Evolutionary conservation across 2,888 invertebrate species (phyloP).

Genomic region (Nomada fabriciana): DNA sequence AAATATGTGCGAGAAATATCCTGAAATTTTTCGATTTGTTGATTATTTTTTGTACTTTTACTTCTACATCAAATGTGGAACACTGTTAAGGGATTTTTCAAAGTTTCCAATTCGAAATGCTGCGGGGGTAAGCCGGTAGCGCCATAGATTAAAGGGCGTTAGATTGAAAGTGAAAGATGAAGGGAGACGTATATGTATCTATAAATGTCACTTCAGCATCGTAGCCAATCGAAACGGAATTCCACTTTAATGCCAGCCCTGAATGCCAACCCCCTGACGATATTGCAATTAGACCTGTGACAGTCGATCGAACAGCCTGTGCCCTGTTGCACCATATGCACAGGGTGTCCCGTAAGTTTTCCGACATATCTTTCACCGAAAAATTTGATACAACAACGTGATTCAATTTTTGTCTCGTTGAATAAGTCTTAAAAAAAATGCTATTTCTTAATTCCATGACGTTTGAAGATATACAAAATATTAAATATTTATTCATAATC

Average conservation of each 20-base stretch:
- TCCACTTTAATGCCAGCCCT: constrained; percentile 68
- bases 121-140: background rate
- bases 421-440: background rate
- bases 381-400: background rate
- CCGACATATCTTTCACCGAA: background rate
- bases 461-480: no score
- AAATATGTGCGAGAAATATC: no score
- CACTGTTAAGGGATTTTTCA: background rate
- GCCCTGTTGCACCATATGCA: constrained; percentile 48
- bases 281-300: constrained; percentile 75
- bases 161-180: constrained; percentile 16
- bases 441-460: no score
- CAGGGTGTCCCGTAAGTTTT: constrained; percentile 24
- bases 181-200: constrained; percentile 28
- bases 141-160: constrained; percentile 28
- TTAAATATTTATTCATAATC: no score
- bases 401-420: background rate
- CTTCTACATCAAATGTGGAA: no score
- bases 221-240: constrained; percentile 66
- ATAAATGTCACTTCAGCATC: constrained; percentile 40
- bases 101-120: background rate
- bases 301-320: constrained; percentile 65
- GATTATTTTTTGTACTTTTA: no score
- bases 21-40: no score
- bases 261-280: constrained; percentile 63